Conservation (phyloP, 2,113 vertebrate genomes). For the Piprites chloris region DNA sequence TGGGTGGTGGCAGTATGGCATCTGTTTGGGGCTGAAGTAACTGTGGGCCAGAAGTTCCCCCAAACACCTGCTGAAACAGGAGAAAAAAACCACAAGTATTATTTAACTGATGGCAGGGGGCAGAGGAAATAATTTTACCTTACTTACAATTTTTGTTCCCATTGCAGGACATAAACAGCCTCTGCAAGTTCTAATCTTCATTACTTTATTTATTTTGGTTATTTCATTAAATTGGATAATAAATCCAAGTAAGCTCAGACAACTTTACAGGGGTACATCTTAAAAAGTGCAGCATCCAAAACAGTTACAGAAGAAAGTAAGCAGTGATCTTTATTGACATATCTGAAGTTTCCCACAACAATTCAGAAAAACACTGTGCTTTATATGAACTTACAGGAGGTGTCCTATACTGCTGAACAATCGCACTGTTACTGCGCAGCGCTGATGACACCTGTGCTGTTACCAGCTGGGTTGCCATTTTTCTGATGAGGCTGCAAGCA, state of each 20-base stretch:
- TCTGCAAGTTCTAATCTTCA: neutral
- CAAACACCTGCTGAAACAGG: constrained; percentile 62
- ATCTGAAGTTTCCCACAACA: neutral
- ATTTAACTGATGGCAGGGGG: neutral
- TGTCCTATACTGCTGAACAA: constrained; percentile 78
- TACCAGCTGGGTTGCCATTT: constrained; percentile 95
- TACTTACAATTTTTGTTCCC: neutral
- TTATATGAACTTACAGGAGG: constrained; percentile 73
- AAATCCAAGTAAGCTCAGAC: neutral
- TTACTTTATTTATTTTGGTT: neutral
- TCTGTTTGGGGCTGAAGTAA: constrained; percentile 88
- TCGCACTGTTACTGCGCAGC: constrained; percentile 76
- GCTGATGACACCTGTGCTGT: constrained; percentile 89
- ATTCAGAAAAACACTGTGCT: neutral
- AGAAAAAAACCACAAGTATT: neutral
- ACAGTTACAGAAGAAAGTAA: neutral
- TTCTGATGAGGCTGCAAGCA: constrained; percentile 82
- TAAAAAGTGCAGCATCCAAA: neutral
- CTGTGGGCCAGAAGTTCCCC: constrained; percentile 64
- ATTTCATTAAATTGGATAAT: neutral
- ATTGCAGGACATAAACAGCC: neutral
- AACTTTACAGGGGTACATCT: neutral
- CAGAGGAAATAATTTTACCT: neutral
- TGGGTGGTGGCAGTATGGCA: constrained; percentile 82
- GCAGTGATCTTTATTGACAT: neutral